Percentiles rank a stretch among this genome's conserved stretches.
These are phyloP conservation scores for Amazona vittata DNA, from an alignment of 2,113 vertebrate species.

Conservation along the genomic window DNA sequence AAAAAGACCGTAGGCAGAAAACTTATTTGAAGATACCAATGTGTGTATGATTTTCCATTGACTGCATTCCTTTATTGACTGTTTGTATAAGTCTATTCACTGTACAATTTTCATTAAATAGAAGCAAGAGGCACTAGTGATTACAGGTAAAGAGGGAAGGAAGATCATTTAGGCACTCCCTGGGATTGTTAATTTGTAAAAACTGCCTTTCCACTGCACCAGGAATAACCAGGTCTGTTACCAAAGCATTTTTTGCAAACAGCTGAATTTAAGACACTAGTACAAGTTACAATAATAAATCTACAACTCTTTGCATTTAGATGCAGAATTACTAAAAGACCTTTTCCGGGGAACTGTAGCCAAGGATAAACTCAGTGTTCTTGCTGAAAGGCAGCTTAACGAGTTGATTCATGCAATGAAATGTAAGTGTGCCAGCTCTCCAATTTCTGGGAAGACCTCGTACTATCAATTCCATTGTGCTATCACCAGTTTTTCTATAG, in stretches of 20 bases:
- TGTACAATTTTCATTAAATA: not conserved
- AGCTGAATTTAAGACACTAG: not conserved
- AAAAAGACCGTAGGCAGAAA: not conserved
- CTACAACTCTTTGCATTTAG: constrained; percentile 69
- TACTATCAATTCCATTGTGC: not conserved
- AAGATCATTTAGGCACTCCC: not conserved
- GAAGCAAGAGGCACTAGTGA: not conserved
- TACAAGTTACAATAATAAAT: not conserved
- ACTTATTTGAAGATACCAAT: not conserved
- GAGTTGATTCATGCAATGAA: constrained; percentile 84
- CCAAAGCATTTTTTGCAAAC: not conserved
- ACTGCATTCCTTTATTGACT: not conserved
- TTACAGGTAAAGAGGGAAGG: not conserved
- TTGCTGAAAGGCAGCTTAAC: constrained; percentile 80
- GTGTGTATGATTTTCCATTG: not conserved
- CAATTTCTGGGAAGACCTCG: not conserved
- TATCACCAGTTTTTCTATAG: not conserved
- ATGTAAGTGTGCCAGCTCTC: constrained; percentile 76
- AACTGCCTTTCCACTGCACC: not conserved
- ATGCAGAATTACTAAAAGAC: constrained; percentile 83
- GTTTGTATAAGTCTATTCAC: not conserved
- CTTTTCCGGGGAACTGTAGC: constrained; percentile 81
- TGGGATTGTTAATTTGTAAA: not conserved
- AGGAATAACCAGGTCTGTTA: not conserved
- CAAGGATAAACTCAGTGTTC: constrained; percentile 79